These are phyloP conservation scores for Muntiacus muntjak DNA, from an alignment of 2,113 vertebrate species.

Conservation along the genomic window DNA sequence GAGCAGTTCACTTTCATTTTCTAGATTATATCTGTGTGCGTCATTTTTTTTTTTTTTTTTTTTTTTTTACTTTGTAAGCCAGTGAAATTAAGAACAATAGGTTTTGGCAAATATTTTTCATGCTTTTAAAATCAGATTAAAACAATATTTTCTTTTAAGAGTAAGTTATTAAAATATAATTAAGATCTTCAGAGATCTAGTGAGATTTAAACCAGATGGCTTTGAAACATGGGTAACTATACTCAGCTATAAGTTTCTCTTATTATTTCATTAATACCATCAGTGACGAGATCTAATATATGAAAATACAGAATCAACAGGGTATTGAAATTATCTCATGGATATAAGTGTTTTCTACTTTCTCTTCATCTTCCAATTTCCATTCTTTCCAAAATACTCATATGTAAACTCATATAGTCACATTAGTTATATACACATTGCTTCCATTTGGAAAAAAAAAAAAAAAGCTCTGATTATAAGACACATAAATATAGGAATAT, in stretches of 20 bases:
- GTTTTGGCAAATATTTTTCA: neutral
- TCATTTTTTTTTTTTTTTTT: neutral
- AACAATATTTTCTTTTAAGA: neutral
- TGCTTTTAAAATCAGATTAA: neutral
- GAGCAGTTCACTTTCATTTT: no score
- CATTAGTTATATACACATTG: neutral
- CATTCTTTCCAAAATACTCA: neutral
- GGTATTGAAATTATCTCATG: neutral
- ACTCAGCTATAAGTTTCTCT: neutral
- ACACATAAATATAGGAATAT: neutral
- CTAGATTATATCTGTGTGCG: neutral
- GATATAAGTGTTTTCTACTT: neutral
- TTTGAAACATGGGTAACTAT: conserved; percentile 7
- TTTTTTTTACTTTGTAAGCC: neutral
- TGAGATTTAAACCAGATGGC: conserved; percentile 31
- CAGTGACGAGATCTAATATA: neutral
- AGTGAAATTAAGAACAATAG: neutral
- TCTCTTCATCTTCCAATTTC: conserved; percentile 1
- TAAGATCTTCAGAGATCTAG: neutral
- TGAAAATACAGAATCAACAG: neutral
- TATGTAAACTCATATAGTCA: neutral
- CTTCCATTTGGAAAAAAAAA: conserved; percentile 30
- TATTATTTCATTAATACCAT: conserved; percentile 18
- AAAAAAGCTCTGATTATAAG: neutral
- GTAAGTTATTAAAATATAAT: conserved; percentile 33